These are phyloP conservation scores for Agelas oroides DNA, from an alignment of 37 sponge, comb jelly and placozoan species.

Conservation along the genomic window DNA sequence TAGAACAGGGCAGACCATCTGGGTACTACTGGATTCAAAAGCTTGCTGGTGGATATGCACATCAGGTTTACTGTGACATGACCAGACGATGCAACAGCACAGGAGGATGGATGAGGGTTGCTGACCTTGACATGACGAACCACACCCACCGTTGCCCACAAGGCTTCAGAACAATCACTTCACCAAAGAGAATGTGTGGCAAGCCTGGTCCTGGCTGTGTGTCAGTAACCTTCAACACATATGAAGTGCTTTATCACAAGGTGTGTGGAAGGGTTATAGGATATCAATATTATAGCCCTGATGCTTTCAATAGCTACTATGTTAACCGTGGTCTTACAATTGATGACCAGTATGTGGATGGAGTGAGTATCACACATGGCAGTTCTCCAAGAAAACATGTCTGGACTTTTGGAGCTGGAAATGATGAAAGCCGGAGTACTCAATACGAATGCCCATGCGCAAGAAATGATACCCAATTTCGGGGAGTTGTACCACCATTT, in stretches of 20 bases:
- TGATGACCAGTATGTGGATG: conserved; percentile 16
- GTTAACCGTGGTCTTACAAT: not conserved
- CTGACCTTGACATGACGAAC: conserved; percentile 21
- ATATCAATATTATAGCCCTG: conserved; percentile 17
- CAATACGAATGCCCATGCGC: conserved; percentile 3
- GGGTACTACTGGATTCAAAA: too few relatives aligned
- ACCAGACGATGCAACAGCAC: too few relatives aligned
- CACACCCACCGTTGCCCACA: not conserved
- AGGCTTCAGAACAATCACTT: conserved; percentile 7
- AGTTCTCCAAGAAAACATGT: not conserved
- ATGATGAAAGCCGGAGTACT: not conserved
- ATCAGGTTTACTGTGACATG: too few relatives aligned
- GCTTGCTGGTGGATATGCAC: too few relatives aligned
- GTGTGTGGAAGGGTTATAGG: conserved; percentile 32
- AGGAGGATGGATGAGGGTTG: conserved; percentile 27
- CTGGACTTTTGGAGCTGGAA: conserved; percentile 39
- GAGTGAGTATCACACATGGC: not conserved
- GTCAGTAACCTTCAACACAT: not conserved
- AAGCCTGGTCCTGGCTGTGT: not conserved
- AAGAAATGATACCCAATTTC: not conserved
- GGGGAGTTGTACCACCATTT: not conserved
- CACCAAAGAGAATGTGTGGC: not conserved
- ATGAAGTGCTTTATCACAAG: not conserved
- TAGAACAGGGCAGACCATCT: too few relatives aligned
- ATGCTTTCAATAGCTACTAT: conserved; percentile 1